phyloP scores from a whole-genome alignment of 2,797 vertebrate species.

The Karalla daura region DNA sequence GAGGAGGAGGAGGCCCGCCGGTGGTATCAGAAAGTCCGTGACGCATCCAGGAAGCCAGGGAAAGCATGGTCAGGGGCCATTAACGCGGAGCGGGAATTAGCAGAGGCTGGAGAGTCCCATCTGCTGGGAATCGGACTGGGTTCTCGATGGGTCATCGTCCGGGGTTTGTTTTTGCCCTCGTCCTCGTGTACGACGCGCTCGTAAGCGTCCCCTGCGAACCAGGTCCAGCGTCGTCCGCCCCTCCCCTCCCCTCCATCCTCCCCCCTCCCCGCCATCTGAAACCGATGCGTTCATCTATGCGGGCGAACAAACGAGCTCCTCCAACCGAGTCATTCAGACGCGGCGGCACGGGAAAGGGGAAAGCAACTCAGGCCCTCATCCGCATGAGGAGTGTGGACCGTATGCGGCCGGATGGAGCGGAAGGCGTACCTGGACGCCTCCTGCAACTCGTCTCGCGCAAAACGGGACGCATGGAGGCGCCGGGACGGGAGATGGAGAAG shows the following conservation, averaged over 20 bases:
- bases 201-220: not conserved
- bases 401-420: too few species aligned
- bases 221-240: constrained; percentile 8
- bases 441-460: too few species aligned
- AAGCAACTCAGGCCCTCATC: constrained; percentile 57
- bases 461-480: too few species aligned
- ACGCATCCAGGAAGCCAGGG: constrained; percentile 14
- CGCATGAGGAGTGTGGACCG: constrained; percentile 66
- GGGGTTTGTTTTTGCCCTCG: constrained; percentile 19
- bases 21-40: too few species aligned
- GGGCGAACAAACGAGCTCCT: constrained; percentile 61
- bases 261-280: constrained; percentile 35
- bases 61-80: constrained; percentile 47
- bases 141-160: constrained; percentile 25
- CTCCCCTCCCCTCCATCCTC: not conserved
- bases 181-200: constrained; percentile 17
- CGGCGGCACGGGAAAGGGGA: constrained; percentile 34
- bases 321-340: constrained; percentile 69
- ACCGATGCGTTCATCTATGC: constrained; percentile 57
- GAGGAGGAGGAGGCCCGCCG: too few species aligned
- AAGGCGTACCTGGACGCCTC: too few species aligned
- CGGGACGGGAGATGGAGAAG: constrained; percentile 39
- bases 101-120: not conserved
- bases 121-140: constrained; percentile 17
- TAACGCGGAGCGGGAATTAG: constrained; percentile 34